Evolutionary conservation across 2,113 vertebrate species (phyloP).

Genomic region (Neodon shergylaensis): DNA sequence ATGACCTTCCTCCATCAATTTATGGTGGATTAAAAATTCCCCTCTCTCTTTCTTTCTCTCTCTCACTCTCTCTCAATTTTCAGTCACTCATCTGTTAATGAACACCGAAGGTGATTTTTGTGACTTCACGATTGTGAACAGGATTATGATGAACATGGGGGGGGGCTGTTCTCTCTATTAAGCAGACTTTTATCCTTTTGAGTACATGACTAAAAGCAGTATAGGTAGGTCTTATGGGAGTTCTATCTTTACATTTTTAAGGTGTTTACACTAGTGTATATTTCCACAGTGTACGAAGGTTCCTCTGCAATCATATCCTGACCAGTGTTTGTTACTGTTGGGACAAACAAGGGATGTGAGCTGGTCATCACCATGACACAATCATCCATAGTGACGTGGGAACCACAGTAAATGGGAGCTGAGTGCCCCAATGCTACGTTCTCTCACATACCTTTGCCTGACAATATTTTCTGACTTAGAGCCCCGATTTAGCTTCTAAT

Average conservation of each 20-base stretch:
- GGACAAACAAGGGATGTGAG: background rate
- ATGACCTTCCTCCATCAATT: too few species aligned
- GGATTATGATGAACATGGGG: background rate
- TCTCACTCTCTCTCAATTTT: background rate
- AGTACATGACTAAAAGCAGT: background rate
- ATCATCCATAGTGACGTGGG: background rate
- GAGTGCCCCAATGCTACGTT: background rate
- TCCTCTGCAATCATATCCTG: background rate
- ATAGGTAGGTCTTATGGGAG: background rate
- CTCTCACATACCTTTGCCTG: background rate
- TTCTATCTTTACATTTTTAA: background rate
- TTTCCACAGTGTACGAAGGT: background rate
- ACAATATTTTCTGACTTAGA: background rate
- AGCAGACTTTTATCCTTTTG: background rate
- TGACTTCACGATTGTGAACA: background rate
- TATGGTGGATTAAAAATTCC: background rate
- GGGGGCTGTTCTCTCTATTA: background rate
- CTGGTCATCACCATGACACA: background rate
- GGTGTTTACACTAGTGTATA: too few species aligned
- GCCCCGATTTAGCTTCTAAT: conserved; percentile 10
- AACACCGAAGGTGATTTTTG: background rate
- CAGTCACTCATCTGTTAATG: background rate
- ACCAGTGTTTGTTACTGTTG: background rate
- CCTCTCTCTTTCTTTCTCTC: too few species aligned
- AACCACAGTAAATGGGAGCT: background rate